Evolutionary conservation across 2,888 invertebrate genomes (phyloP).

Genomic region (Brachyptera putata): DNA sequence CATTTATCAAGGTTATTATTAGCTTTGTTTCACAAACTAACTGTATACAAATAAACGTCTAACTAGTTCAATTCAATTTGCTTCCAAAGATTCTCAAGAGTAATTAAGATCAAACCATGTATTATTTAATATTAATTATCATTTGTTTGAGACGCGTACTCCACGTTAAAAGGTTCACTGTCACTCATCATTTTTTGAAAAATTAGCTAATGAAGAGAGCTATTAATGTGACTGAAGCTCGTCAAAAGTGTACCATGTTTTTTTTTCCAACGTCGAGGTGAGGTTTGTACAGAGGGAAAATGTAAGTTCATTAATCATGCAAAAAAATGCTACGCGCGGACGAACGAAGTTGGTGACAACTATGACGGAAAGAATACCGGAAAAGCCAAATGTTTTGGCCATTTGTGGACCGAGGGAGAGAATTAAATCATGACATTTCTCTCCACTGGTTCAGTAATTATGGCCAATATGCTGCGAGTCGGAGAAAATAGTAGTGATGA

Average conservation of each 20-base stretch:
- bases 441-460: slow-evolving; percentile 25
- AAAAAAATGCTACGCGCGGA: neutral
- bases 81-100: neutral
- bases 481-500: too few relatives aligned
- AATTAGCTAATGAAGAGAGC: slow-evolving; percentile 13
- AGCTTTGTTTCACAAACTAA: too few relatives aligned
- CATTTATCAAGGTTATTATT: too few relatives aligned
- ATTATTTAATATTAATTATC: neutral
- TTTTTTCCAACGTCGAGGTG: too few relatives aligned
- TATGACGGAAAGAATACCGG: neutral
- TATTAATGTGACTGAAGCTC: neutral
- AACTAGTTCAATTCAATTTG: slow-evolving; percentile 5
- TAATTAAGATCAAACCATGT: slow-evolving; percentile 11
- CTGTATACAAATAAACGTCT: neutral
- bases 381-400: too few relatives aligned
- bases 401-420: neutral
- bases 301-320: slow-evolving; percentile 15
- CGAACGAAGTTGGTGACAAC: slow-evolving; percentile 2
- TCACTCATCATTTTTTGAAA: slow-evolving; percentile 6
- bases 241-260: neutral
- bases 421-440: slow-evolving; percentile 25
- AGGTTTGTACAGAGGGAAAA: neutral
- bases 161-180: neutral
- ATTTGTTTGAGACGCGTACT: neutral
- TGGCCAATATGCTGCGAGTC: too few relatives aligned